Base-by-base conservation (phyloP, 2,113 vertebrate species). In the Hystrix brachyura region DNA sequence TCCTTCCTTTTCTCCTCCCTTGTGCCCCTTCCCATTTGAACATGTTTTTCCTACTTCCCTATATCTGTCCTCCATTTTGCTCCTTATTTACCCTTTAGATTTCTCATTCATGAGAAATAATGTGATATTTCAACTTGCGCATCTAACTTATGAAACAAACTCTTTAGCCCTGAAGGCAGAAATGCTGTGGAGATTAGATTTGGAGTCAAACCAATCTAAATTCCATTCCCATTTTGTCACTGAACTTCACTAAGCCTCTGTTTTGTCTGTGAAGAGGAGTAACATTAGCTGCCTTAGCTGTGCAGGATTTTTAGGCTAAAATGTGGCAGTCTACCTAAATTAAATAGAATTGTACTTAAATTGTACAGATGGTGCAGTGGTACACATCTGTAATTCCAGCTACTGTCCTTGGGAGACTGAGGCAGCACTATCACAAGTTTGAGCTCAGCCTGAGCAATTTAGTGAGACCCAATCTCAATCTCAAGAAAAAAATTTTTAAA, bases 211-310 rank as follows among this genome's bases (percentile, higher is more conserved):
- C 76, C 59, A 59, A 51, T 91, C n/a, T 55, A 65, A 87, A 19
- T 93, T 64, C 59, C 5, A 18, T 88, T 83, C 23, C n/a, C 46
- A 7, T 29, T 80, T 74, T 48, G 71, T 87, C 64, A 74, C 67
- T 80, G 25, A 85, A 34, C 18, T 67, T 81, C 21, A 23, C 3
- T 6, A 46, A 87, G 23, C 29, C 59, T 95, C 72, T 69, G 48
- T 91, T 90, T 27, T 13, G 38, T 88, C 60, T 84, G 4, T 90
- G 60, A 80, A 91, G 72, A 27, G 87, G 48, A 95, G 76, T 72
- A 48, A 72, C 7, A 7, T 55, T 84, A n/a, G 46, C 43, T 83
- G 74, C 7, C 5, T 55, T 84, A n/a, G 46, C 43, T 83, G 74
- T 82, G 29, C 69, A 57, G 43, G n/a, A 67, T 87, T 90, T 38